phyloP scores from a whole-genome alignment of 2,113 vertebrate genomes.

The Syngnathus typhle region DNA sequence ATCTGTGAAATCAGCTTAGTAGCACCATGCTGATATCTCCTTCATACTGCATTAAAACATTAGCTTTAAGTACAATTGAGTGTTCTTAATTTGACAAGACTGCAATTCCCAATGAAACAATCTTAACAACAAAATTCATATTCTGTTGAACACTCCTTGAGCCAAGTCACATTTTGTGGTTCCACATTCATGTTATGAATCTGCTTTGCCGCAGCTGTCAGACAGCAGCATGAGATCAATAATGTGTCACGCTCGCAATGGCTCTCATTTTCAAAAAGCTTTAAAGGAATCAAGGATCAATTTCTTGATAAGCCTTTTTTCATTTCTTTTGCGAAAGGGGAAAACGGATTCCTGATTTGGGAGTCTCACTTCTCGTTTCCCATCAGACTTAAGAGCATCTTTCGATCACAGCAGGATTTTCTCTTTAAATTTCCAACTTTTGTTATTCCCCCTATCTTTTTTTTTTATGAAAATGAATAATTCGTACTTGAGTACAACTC shows the following conservation, averaged over 20 bases:
- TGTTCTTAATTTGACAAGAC: not conserved
- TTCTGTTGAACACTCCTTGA: not conserved
- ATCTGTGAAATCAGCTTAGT: slow-evolving; percentile 14
- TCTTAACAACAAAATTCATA: not conserved
- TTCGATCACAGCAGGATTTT: slow-evolving; percentile 12
- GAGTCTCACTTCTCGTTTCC: slow-evolving; percentile 36
- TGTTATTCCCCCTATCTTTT: slow-evolving; percentile 33
- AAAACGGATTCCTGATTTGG: slow-evolving; percentile 33
- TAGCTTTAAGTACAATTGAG: slow-evolving; percentile 2
- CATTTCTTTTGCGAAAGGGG: slow-evolving; percentile 45
- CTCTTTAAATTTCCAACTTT: slow-evolving; percentile 49
- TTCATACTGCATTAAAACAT: not conserved
- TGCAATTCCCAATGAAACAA: not conserved
- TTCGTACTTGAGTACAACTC: slow-evolving; percentile 10
- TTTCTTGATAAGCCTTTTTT: slow-evolving; percentile 50
- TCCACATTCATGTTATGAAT: slow-evolving; percentile 25
- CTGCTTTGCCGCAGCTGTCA: slow-evolving; percentile 51
- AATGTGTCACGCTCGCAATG: slow-evolving; percentile 54
- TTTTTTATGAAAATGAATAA: slow-evolving; percentile 56
- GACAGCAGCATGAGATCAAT: slow-evolving; percentile 57
- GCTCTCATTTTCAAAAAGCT: slow-evolving; percentile 26
- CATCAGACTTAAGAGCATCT: slow-evolving; percentile 32
- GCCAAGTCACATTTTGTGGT: not conserved
- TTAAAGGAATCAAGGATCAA: slow-evolving; percentile 47
- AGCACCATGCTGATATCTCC: slow-evolving; percentile 6